Conservation (phyloP, 1,140 invertebrate genomes). For the Adelges cooleyi region DNA sequence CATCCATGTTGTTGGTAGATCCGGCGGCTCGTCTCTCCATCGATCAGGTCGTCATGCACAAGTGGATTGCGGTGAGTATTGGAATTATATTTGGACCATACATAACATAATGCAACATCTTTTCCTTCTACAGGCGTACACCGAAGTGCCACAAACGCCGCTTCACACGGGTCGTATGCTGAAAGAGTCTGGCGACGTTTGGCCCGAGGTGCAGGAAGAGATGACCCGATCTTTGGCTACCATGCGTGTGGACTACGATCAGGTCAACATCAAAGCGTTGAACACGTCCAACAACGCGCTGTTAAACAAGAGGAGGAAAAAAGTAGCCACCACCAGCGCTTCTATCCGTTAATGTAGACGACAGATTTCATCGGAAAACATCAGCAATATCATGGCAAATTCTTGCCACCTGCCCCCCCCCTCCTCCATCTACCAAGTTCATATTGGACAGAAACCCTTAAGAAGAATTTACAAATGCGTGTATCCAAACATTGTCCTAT, state of each 20-base stretch:
- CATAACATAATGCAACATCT: conserved; percentile 35
- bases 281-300: conserved; percentile 84
- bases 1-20: conserved; percentile 84
- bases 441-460: too few relatives aligned
- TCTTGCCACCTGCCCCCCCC: too few relatives aligned
- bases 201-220: conserved; percentile 96
- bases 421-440: too few relatives aligned
- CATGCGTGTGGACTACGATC: conserved; percentile 91
- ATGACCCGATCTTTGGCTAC: conserved; percentile 93
- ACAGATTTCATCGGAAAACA: too few relatives aligned
- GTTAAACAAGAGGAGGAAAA: conserved; percentile 71
- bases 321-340: conserved; percentile 31
- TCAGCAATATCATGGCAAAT: too few relatives aligned
- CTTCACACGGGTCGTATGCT: conserved; percentile 77
- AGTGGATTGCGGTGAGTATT: conserved; percentile 72
- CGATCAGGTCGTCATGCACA: conserved; percentile 77
- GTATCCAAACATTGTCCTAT: too few relatives aligned
- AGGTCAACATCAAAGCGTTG: conserved; percentile 76
- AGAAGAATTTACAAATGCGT: too few relatives aligned
- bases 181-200: conserved; percentile 78
- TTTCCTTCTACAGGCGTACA: conserved; percentile 52
- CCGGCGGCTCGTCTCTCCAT: conserved; percentile 81
- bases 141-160: conserved; percentile 83
- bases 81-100: too few relatives aligned
- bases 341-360: too few relatives aligned